Percentiles rank a stretch among this genome's conserved stretches.
Conservation (phyloP, 2,888 invertebrate species). For the Tipula confusa region DNA sequence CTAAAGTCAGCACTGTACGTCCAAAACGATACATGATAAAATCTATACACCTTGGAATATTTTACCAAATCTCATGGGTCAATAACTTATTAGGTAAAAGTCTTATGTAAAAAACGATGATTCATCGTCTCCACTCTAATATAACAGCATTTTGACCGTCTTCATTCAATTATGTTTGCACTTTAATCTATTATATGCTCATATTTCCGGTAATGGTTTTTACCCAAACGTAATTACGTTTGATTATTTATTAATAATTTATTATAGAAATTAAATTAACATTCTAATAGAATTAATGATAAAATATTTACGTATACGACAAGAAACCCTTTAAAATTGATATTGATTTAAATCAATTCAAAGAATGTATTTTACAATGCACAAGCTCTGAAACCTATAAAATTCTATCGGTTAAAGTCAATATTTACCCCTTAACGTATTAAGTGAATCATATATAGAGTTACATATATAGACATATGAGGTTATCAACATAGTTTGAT, state of each 20-base stretch:
- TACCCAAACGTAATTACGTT: too few relatives aligned
- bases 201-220: background rate
- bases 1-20: too few relatives aligned
- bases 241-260: too few relatives aligned
- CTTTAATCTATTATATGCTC: background rate
- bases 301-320: background rate
- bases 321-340: background rate
- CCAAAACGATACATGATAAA: background rate
- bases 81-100: background rate
- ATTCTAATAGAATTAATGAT: background rate
- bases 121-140: background rate
- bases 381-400: background rate
- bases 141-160: background rate
- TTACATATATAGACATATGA: too few relatives aligned
- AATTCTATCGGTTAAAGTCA: background rate
- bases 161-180: background rate
- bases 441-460: too few relatives aligned
- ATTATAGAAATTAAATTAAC: too few relatives aligned
- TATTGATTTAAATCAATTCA: background rate
- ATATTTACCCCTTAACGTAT: too few relatives aligned
- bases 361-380: background rate
- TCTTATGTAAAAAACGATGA: background rate
- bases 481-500: too few relatives aligned
- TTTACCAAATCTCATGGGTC: background rate
- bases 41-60: background rate